Conservation (phyloP, 2,888 invertebrate genomes). For the Cordilura impudica region DNA sequence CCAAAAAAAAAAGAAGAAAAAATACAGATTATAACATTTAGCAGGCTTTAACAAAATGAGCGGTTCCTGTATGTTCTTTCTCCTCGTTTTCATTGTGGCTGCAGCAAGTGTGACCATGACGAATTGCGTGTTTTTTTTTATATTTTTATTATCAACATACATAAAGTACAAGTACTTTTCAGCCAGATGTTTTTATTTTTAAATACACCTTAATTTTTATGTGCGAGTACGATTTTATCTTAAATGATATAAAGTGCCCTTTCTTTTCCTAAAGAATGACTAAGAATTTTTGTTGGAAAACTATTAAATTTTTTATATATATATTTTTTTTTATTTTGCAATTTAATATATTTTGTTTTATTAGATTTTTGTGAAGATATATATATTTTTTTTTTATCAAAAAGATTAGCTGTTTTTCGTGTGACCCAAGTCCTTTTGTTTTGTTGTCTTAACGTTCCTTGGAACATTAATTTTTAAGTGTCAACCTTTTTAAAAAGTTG, state of each 20-base stretch:
- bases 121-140: constrained; percentile 51
- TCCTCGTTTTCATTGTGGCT: constrained; percentile 15
- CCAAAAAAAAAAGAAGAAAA: neutral
- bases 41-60: neutral
- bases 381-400: neutral
- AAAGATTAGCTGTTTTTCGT: constrained; percentile 1
- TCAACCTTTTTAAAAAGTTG: neutral
- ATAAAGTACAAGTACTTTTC: neutral
- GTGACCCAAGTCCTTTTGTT: constrained; percentile 20
- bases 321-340: constrained; percentile 4
- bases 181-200: constrained; percentile 29
- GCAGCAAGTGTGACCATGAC: constrained; percentile 61
- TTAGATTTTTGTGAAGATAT: neutral
- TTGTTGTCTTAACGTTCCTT: constrained; percentile 3
- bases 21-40: constrained; percentile 3
- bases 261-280: constrained; percentile 13
- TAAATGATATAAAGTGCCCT: constrained; percentile 33
- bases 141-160: neutral
- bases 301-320: constrained; percentile 2
- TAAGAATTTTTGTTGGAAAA: neutral
- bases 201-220: constrained; percentile 27
- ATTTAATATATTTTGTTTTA: neutral
- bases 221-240: constrained; percentile 3
- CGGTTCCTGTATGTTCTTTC: too few relatives aligned
- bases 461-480: constrained; percentile 5